A percentile compares a stretch with the other conserved stretches of the same genome.
These are phyloP conservation scores for Euphydryas editha DNA, from an alignment of 2,888 invertebrate species.

Conservation along the genomic window DNA sequence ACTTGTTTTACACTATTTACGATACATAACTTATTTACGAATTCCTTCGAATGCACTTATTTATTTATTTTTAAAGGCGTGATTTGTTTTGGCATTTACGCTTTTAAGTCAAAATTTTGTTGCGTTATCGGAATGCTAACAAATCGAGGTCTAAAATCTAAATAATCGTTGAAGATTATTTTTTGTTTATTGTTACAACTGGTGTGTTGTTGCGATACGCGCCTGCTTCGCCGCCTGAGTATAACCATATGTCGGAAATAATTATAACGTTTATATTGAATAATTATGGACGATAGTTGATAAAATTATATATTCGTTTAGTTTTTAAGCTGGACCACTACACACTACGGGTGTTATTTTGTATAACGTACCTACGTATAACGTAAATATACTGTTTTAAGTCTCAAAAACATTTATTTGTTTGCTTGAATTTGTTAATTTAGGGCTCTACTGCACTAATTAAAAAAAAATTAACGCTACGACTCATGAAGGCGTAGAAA, in stretches of 20 bases:
- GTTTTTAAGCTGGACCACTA: neutral
- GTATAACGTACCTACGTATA: too few relatives aligned
- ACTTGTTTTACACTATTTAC: slow-evolving; percentile 5
- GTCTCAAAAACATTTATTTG: too few relatives aligned
- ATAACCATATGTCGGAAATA: slow-evolving; percentile 48
- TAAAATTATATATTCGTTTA: slow-evolving; percentile 13
- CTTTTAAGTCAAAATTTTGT: slow-evolving; percentile 39
- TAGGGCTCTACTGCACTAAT: too few relatives aligned
- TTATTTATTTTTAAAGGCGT: slow-evolving; percentile 26
- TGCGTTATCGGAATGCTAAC: slow-evolving; percentile 46
- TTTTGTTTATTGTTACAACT: slow-evolving; percentile 66
- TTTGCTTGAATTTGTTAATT: too few relatives aligned
- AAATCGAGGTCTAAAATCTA: slow-evolving; percentile 43
- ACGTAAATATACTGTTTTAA: too few relatives aligned
- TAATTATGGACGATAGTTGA: too few relatives aligned
- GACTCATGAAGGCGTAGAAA: too few relatives aligned
- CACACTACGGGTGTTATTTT: neutral
- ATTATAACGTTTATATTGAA: too few relatives aligned
- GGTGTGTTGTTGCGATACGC: slow-evolving; percentile 48
- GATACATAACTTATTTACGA: slow-evolving; percentile 18
- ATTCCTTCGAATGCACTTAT: slow-evolving; percentile 26
- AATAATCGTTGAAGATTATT: slow-evolving; percentile 44
- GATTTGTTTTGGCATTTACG: slow-evolving; percentile 36
- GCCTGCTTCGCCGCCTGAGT: slow-evolving; percentile 51
- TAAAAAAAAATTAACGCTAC: too few relatives aligned